phyloP scores from a whole-genome alignment of 2,113 vertebrate species.

The Canis aureus region DNA sequence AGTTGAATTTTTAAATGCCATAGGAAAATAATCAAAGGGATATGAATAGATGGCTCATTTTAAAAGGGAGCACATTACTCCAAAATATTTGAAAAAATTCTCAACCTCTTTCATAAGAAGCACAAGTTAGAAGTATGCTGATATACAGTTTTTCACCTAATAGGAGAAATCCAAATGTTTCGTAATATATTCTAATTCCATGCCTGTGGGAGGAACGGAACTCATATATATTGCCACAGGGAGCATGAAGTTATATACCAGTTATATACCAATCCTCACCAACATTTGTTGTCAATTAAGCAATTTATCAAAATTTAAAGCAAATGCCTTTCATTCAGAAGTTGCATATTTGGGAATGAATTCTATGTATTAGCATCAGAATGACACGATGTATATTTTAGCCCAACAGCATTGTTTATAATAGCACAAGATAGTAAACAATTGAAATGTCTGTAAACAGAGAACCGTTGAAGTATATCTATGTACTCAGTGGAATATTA shows the following conservation, averaged over 20 bases:
- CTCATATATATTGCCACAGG: not conserved
- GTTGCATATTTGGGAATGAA: not conserved
- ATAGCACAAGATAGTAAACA: not conserved
- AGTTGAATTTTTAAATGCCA: not conserved
- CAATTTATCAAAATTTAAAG: not conserved
- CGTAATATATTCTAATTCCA: not conserved
- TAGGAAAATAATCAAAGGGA: not conserved
- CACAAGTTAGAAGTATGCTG: not conserved
- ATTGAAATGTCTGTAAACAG: not conserved
- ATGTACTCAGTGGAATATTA: not conserved
- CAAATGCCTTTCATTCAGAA: not conserved
- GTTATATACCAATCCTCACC: too few relatives aligned
- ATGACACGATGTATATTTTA: not conserved
- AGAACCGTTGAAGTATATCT: not conserved
- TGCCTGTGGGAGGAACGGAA: not conserved
- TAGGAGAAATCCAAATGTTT: not conserved
- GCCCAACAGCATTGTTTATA: not conserved
- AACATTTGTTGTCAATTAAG: not conserved
- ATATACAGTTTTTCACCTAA: not conserved
- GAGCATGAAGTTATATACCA: not conserved
- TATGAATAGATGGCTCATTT: not conserved
- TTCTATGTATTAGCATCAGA: not conserved
- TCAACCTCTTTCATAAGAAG: not conserved
- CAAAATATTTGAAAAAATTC: not conserved
- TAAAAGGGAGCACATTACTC: not conserved